Evolutionary conservation across 2,888 invertebrate species (phyloP).

Genomic region (Argyresthia goedartella): DNA sequence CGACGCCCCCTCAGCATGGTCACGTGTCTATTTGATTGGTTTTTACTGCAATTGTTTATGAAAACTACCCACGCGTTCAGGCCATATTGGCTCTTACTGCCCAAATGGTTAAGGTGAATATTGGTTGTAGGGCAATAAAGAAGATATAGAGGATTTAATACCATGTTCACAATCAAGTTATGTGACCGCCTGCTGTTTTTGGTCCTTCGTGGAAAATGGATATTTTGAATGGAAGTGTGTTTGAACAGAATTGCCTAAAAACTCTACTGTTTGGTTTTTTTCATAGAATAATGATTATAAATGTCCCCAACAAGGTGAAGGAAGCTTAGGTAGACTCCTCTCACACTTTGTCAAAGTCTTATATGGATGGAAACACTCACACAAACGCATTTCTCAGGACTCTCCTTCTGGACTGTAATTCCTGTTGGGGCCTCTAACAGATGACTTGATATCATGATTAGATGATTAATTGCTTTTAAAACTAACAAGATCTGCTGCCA

Average conservation of each 20-base stretch:
- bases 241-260: background rate
- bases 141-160: conserved; percentile 24
- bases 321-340: too few species aligned
- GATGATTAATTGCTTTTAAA: too few species aligned
- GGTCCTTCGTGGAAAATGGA: conserved; percentile 28
- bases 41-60: conserved; percentile 17
- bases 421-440: too few species aligned
- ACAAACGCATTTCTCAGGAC: too few species aligned
- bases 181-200: conserved; percentile 59
- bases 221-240: background rate
- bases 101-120: background rate
- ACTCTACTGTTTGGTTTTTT: too few species aligned
- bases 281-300: too few species aligned
- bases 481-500: too few species aligned
- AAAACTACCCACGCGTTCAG: background rate
- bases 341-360: too few species aligned
- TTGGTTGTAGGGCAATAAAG: background rate
- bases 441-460: too few species aligned
- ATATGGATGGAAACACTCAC: too few species aligned
- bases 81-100: background rate
- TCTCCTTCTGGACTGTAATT: too few species aligned
- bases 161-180: conserved; percentile 48
- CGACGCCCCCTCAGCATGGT: conserved; percentile 19
- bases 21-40: conserved; percentile 59
- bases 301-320: too few species aligned